phyloP scores from a whole-genome alignment of 1,140 invertebrate species.

The Saccostrea echinata region DNA sequence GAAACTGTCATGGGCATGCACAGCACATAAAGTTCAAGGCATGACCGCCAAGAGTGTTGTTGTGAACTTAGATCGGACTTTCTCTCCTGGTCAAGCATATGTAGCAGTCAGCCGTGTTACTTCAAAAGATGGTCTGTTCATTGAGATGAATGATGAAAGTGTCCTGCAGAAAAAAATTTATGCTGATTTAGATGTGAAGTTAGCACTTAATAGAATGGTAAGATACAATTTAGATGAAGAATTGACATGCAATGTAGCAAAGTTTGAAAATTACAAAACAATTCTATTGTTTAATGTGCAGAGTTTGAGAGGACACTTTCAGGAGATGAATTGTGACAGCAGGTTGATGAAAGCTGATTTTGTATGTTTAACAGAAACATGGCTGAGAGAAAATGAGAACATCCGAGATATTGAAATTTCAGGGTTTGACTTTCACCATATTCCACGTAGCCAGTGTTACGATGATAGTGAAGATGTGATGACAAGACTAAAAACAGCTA shows the following conservation, averaged over 20 bases:
- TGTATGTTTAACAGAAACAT: slow-evolving; percentile 48
- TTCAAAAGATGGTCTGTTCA: no score
- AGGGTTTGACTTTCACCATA: background rate
- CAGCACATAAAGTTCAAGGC: slow-evolving; percentile 52
- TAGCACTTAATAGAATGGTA: background rate
- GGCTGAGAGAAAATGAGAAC: slow-evolving; percentile 16
- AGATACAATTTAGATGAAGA: slow-evolving; percentile 29
- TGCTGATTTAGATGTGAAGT: slow-evolving; percentile 42
- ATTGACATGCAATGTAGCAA: background rate
- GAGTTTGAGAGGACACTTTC: no score
- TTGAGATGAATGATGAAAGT: no score
- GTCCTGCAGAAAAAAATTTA: no score
- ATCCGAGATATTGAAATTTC: background rate
- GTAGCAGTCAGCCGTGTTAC: no score
- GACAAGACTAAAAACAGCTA: background rate
- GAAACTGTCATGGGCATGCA: no score
- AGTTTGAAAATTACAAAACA: background rate
- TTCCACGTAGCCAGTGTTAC: slow-evolving; percentile 2
- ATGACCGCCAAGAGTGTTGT: slow-evolving; percentile 35
- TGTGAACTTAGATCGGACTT: slow-evolving; percentile 38
- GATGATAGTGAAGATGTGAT: background rate
- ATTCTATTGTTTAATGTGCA: background rate
- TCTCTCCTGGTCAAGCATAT: slow-evolving; percentile 44
- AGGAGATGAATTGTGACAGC: background rate
- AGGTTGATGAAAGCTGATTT: slow-evolving; percentile 24